A percentile compares a stretch with the other conserved stretches of the same genome.
Conservation (phyloP, 2,888 invertebrate species). For the Mimas tiliae region DNA sequence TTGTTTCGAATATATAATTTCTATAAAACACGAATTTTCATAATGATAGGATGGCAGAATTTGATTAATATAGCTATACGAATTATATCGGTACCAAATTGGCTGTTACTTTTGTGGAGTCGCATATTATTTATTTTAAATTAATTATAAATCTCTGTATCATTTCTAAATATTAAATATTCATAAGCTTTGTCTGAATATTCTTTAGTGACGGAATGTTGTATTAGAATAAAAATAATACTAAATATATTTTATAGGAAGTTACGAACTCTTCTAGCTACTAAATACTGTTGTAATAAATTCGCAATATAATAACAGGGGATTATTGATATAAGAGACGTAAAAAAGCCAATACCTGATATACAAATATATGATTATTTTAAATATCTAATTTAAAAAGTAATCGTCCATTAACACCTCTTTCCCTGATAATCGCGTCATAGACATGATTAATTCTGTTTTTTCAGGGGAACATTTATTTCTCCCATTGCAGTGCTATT, state of each 20-base stretch:
- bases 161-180: not conserved
- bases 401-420: too few relatives aligned
- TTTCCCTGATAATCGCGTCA: not conserved
- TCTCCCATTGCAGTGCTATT: constrained; percentile 88
- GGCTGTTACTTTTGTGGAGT: not conserved
- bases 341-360: too few relatives aligned
- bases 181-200: not conserved
- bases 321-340: too few relatives aligned
- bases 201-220: not conserved
- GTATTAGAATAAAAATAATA: not conserved
- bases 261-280: too few relatives aligned
- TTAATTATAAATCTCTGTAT: constrained; percentile 9
- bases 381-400: too few relatives aligned
- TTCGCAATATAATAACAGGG: too few relatives aligned
- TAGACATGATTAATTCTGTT: not conserved
- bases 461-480: constrained; percentile 87
- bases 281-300: too few relatives aligned
- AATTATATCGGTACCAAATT: not conserved
- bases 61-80: not conserved
- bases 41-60: constrained; percentile 10
- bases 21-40: not conserved
- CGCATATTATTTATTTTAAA: constrained; percentile 17
- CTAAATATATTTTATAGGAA: not conserved
- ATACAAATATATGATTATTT: too few relatives aligned
- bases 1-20: constrained; percentile 1